Evolutionary conservation across 2,797 vertebrate genomes (phyloP).

Genomic region (Telmatherina bonti): DNA sequence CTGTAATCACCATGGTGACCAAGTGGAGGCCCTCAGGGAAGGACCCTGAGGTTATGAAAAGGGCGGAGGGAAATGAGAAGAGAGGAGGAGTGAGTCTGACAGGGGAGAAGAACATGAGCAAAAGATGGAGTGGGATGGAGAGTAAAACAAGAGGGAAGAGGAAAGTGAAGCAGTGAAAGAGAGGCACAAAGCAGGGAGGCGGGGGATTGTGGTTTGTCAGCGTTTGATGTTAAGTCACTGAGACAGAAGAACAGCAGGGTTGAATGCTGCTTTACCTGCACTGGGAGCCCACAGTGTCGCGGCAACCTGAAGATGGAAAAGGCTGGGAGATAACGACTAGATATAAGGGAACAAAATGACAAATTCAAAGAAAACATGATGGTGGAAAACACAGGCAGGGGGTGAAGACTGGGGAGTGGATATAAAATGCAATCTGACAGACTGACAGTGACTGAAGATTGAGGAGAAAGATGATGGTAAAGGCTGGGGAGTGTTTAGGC

Average conservation of each 20-base stretch:
- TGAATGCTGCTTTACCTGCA: slow-evolving; percentile 77
- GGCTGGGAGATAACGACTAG: slow-evolving; percentile 58
- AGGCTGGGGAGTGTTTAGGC: slow-evolving; percentile 27
- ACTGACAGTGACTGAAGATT: slow-evolving; percentile 40
- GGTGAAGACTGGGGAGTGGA: neutral
- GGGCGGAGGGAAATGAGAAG: slow-evolving; percentile 46
- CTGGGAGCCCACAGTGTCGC: slow-evolving; percentile 58
- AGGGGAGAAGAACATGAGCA: slow-evolving; percentile 17
- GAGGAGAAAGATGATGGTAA: slow-evolving; percentile 41
- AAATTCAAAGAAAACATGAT: slow-evolving; percentile 61
- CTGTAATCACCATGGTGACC: slow-evolving; percentile 81
- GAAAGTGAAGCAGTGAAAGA: slow-evolving; percentile 37
- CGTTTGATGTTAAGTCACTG: slow-evolving; percentile 81
- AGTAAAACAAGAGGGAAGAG: slow-evolving; percentile 32
- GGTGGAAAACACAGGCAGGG: slow-evolving; percentile 38
- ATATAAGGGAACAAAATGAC: slow-evolving; percentile 60
- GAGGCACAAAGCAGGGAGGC: slow-evolving; percentile 18
- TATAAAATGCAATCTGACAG: slow-evolving; percentile 19
- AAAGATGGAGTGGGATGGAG: slow-evolving; percentile 14
- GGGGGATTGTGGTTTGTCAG: slow-evolving; percentile 46
- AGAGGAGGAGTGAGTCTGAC: slow-evolving; percentile 23
- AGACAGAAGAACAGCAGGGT: slow-evolving; percentile 72
- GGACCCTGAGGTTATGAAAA: slow-evolving; percentile 71
- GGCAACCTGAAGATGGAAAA: slow-evolving; percentile 60
- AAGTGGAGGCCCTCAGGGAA: slow-evolving; percentile 73